Percentiles rank a stretch among this genome's conserved stretches.
Conservation (phyloP, 92 coral and sea anemone species). For the Porites lobata region DNA sequence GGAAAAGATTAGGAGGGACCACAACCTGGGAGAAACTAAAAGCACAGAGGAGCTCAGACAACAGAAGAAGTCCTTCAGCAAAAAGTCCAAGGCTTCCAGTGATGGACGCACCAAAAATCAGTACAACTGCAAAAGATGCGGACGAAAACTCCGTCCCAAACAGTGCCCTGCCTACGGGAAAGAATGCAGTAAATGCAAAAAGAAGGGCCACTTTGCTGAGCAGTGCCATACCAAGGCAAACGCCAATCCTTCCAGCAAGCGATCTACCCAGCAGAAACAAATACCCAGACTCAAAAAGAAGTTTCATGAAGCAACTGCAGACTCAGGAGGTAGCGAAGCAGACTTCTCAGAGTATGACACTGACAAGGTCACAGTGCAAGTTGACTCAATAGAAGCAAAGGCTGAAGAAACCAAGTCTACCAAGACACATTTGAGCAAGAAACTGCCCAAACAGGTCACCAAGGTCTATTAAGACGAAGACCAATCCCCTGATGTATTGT, state of each 20-base stretch:
- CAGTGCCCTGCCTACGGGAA: constrained; percentile 75
- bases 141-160: constrained; percentile 71
- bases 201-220: constrained; percentile 76
- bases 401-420: constrained; percentile 69
- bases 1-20: constrained; percentile 79
- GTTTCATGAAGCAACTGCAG: constrained; percentile 70
- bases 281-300: constrained; percentile 65
- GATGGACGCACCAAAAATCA: constrained; percentile 61
- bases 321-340: constrained; percentile 66
- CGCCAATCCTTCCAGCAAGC: constrained; percentile 49
- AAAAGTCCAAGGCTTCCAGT: constrained; percentile 66
- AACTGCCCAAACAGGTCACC: constrained; percentile 77
- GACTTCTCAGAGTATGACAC: constrained; percentile 73
- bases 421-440: constrained; percentile 72
- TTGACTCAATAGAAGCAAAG: constrained; percentile 70
- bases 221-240: constrained; percentile 63
- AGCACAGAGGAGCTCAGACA: constrained; percentile 79
- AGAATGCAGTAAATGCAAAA: constrained; percentile 77
- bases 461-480: constrained; percentile 73
- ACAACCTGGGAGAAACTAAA: constrained; percentile 81
- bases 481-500: constrained; percentile 76
- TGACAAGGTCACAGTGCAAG: constrained; percentile 78
- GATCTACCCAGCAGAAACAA: constrained; percentile 65
- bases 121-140: constrained; percentile 72
- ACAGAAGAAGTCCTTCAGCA: constrained; percentile 72